These are phyloP conservation scores for Platyscapa corneri DNA, from an alignment of 1,140 invertebrate species.

Conservation along the genomic window DNA sequence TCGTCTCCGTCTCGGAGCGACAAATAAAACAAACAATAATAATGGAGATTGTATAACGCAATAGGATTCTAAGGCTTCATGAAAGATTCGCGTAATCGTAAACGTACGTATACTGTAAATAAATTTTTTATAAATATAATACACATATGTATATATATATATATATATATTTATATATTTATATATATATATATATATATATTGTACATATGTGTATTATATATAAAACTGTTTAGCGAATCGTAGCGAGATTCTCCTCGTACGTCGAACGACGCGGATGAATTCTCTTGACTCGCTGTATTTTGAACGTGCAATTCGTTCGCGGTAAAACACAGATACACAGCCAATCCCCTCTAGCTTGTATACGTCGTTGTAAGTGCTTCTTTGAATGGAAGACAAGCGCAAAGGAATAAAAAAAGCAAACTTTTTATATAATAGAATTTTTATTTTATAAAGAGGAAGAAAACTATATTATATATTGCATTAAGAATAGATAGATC, in stretches of 20 bases:
- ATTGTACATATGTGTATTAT: conserved; percentile 26
- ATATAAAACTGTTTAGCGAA: conserved; percentile 27
- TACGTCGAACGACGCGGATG: conserved; percentile 26
- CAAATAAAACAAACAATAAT: conserved; percentile 1
- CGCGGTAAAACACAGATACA: conserved; percentile 34
- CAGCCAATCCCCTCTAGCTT: conserved; percentile 48
- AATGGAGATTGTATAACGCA: conserved; percentile 45
- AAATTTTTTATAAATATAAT: conserved; percentile 41
- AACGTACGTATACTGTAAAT: conserved; percentile 51
- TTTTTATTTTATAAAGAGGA: conserved; percentile 70
- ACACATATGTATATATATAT: conserved; percentile 21
- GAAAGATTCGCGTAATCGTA: conserved; percentile 50
- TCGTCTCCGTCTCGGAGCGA: conserved; percentile 28
- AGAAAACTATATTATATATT: conserved; percentile 65
- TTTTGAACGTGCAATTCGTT: conserved; percentile 51
- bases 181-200: conserved; percentile 14
- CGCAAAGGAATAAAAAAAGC: conserved; percentile 41
- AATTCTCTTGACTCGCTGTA: conserved; percentile 29
- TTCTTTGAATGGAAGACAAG: conserved; percentile 47
- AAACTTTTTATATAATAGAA: conserved; percentile 67
- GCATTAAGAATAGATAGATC: conserved; percentile 64
- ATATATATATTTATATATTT: no score
- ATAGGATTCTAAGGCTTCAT: conserved; percentile 50
- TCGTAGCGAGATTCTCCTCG: not conserved
- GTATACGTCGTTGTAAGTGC: conserved; percentile 53